Base-by-base conservation (phyloP, 2,113 vertebrate species). In the Cyprinodon variegatus region DNA sequence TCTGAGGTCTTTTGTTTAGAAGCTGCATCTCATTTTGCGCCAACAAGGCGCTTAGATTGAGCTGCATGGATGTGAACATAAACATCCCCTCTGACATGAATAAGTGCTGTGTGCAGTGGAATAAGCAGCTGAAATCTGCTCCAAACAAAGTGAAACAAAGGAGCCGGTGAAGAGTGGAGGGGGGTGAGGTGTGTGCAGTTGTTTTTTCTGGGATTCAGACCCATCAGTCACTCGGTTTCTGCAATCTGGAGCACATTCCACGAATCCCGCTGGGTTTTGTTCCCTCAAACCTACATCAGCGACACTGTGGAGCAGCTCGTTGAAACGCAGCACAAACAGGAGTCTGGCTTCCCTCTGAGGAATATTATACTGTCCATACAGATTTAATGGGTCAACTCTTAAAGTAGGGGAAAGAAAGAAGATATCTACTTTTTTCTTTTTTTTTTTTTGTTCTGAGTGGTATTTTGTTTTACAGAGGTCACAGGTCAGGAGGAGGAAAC, bases 231-330 rank as follows among this genome's bases (percentile, higher is more conserved):
- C 45, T 9, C 64, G 3, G 62, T 82, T 87, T 88, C 81, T 84
- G 81, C 88, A 78, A 77, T 81, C 78, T 81, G 88, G 76, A 83
- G 86, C 88, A 90, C 88, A 91, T 91, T 91, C 90, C 90, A 68
- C 6, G 11, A 83, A 68, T 65, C 90, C 88, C 86, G 88, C 90
- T 90, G 90, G n/a, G 84, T 78, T 91, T 90, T 87, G 88, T 90
- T 91, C 86, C 83, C 72, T 63, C 80, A 86, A 77, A 83, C 61
- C 67, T 82, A 37, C 79, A 82, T 70, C 76, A 40, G 61, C 70
- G 37, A 76, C 72, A 12, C 63, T 60, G 78, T 65, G 0, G 50
- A 81, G 79, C 3, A 41, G 10, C 70, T 39, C 15, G 1, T 60
- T 70, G 60, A 59, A 62, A 81, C 63, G 45, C 70, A 48, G 61